Base-by-base conservation (phyloP, 2,888 invertebrate genomes). In the Lucinisca nassula region DNA sequence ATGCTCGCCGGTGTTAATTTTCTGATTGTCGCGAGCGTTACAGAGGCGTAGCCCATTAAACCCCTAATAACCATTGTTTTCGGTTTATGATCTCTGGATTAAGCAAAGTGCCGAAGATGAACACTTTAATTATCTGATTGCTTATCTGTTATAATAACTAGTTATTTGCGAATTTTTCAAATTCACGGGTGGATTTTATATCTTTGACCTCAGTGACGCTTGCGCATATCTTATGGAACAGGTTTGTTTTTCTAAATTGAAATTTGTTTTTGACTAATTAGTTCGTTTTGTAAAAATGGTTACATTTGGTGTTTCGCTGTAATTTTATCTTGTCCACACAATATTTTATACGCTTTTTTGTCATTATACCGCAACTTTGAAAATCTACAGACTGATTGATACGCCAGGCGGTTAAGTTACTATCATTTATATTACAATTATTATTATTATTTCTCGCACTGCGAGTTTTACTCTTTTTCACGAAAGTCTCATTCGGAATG, bases 151-250 rank as follows among this genome's bases (percentile, higher is more conserved):
- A 4, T 67, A 35, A 67, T 67, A 67, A 67, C 67, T 67, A 67
- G 67, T 67, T 67, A 67, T 67, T 67, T 67, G 67, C n/a, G 67
- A 67, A 67, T 67, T 67, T 67, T 67, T 67, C 32, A 35, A 67
- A 67, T 67, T 67, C 67, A 67, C 21, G 35, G 10, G 67, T 17
- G 67, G 67, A 67, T 67, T 67, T 67, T 67, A 67, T 67, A 35
- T 67, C 6, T 67, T 67, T 67, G 67, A 67, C 67, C 67, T 67
- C 17, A 67, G 67, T 67, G 67, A 67, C 67, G 35, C 67, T 17
- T 24, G 67, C 30, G 1, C 35, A 24, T 67, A 17, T 67, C 67
- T 67, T 35, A 8, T 67, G 10, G 12, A n/a, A 17, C 1, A 35
- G 67, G 67, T 67, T 35, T 32, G 67, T 67, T 27, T 67, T 45